Evolutionary conservation across 2,113 vertebrate genomes (phyloP).

Genomic region (Mystacornis crossleyi): DNA sequence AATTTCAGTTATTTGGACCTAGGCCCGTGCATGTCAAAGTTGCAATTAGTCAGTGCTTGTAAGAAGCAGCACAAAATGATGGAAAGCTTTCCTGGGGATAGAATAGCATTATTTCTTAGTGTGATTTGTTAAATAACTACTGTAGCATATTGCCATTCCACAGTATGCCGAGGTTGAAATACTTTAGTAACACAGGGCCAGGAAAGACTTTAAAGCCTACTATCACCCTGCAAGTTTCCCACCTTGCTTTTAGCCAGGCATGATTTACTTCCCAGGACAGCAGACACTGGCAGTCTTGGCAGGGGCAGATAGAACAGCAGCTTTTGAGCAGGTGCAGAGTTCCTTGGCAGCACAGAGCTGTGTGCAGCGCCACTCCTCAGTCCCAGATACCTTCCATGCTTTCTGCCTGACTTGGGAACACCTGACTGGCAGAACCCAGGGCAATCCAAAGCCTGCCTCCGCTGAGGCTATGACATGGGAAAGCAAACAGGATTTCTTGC

Average conservation of each 20-base stretch:
- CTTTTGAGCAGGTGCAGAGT: background rate
- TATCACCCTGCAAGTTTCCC: background rate
- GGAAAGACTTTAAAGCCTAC: background rate
- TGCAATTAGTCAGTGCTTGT: background rate
- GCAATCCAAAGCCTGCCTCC: background rate
- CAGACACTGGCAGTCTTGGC: background rate
- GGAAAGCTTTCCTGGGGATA: background rate
- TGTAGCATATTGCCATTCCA: background rate
- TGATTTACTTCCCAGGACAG: background rate
- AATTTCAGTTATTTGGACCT: background rate
- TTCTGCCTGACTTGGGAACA: background rate
- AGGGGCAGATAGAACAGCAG: background rate
- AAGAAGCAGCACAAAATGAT: background rate
- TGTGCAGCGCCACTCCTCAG: rapidly evolving
- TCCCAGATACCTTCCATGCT: rapidly evolving
- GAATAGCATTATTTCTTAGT: background rate
- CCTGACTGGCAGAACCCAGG: background rate
- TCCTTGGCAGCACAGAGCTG: background rate
- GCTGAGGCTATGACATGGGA: background rate
- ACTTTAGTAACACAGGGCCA: background rate
- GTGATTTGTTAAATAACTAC: background rate
- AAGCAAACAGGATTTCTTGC: background rate
- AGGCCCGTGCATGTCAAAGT: background rate
- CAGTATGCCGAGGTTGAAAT: background rate
- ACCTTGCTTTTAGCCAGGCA: background rate